Evolutionary conservation across 2,888 invertebrate species (phyloP).

Genomic region (Andricus curvator): DNA sequence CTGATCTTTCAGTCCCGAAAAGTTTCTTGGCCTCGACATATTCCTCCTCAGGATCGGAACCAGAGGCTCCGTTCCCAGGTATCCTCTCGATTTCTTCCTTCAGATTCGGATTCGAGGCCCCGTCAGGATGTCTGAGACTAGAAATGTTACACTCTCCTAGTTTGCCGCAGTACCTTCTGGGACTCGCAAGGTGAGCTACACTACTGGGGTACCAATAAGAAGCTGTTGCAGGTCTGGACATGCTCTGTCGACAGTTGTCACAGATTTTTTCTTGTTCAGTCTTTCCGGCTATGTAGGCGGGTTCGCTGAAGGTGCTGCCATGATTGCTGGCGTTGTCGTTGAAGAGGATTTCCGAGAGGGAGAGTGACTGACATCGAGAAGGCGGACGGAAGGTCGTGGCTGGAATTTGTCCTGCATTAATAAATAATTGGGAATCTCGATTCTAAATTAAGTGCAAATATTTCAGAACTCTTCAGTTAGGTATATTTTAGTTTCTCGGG

Average conservation of each 20-base stretch:
- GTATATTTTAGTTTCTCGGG: constrained; percentile 7
- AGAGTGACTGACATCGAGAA: constrained; percentile 86
- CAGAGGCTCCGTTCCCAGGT: constrained; percentile 83
- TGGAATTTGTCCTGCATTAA: constrained; percentile 68
- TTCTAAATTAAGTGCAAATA: not conserved
- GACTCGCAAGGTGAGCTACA: constrained; percentile 79
- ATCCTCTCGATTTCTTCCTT: constrained; percentile 83
- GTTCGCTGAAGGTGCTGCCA: constrained; percentile 92
- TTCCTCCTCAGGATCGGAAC: constrained; percentile 81
- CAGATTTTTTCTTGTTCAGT: constrained; percentile 86
- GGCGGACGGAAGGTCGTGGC: constrained; percentile 78
- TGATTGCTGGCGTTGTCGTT: constrained; percentile 85
- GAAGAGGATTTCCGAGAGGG: constrained; percentile 85
- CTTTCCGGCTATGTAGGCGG: constrained; percentile 83
- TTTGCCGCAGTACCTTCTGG: constrained; percentile 84
- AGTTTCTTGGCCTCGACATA: constrained; percentile 78
- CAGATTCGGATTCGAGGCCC: constrained; percentile 95
- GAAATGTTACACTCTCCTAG: constrained; percentile 82
- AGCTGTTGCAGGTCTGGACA: constrained; percentile 85
- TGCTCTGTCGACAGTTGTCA: constrained; percentile 86
- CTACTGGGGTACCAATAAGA: constrained; percentile 83
- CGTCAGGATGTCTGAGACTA: constrained; percentile 92
- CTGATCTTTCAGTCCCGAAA: constrained; percentile 71
- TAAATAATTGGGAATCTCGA: not conserved
- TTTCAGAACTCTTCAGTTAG: too few relatives aligned